These are phyloP conservation scores for Fregetta grallaria DNA, from an alignment of 2,113 vertebrate species.

Conservation along the genomic window DNA sequence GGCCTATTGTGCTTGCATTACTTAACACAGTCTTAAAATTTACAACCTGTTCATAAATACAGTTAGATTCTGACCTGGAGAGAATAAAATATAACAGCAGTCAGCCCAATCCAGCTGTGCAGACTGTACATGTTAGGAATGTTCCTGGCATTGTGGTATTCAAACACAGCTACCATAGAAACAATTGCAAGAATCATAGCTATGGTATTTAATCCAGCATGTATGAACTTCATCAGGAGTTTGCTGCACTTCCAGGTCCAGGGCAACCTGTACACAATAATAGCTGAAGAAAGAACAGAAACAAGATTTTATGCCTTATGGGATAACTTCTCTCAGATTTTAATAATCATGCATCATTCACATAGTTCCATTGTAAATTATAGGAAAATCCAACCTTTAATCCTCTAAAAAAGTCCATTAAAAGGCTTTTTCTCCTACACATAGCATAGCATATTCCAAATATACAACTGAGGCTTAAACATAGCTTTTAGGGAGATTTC, in stretches of 20 bases:
- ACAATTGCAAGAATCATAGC: slow-evolving; percentile 82
- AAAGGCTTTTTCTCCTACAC: neutral
- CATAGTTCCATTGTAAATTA: neutral
- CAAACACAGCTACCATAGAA: slow-evolving; percentile 88
- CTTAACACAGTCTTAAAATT: neutral
- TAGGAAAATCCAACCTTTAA: neutral
- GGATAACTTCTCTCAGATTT: neutral
- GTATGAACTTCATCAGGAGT: slow-evolving; percentile 90
- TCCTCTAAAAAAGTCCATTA: neutral
- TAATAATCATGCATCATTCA: neutral
- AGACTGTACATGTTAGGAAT: slow-evolving; percentile 97
- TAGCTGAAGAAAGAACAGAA: slow-evolving; percentile 67
- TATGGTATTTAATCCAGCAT: slow-evolving; percentile 85
- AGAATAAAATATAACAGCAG: slow-evolving; percentile 78
- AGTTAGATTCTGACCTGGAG: slow-evolving; percentile 82
- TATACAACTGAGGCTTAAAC: neutral
- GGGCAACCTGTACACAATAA: slow-evolving; percentile 88
- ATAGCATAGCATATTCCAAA: neutral
- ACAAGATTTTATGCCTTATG: neutral
- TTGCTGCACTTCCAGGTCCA: slow-evolving; percentile 97
- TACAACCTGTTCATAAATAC: slow-evolving; percentile 12
- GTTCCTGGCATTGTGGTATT: slow-evolving; percentile 82
- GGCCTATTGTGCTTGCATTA: neutral
- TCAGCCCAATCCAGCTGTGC: slow-evolving; percentile 96
- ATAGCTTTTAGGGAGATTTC: neutral